Evolutionary conservation across 92 coral and sea anemone genomes (phyloP), one percentile per base, ranked within the genome.

Genomic region (Epizoanthus illoricatus): DNA sequence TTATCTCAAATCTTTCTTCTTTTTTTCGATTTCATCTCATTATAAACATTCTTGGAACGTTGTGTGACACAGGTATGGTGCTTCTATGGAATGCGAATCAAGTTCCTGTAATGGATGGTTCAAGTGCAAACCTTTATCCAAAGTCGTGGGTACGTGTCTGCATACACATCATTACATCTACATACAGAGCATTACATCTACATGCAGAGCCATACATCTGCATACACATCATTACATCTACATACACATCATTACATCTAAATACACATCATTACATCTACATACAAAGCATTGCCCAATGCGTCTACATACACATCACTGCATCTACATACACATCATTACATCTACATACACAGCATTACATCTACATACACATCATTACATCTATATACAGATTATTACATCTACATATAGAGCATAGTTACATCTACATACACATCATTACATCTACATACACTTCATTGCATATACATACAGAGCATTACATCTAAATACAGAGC

Each of bases 61-160:
- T 24, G 9, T 33, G 13, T 36, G 59, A 55, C 13, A 40, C 60
- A 78, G 82, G 42, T 62, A 8, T 20, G 82, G 82, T 7, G 82
- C 82, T 39, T 20, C 63, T 33, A 8, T 60, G 68, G 80, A n/a
- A 75, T 41, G 18, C 68, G 28, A 39, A 42, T 21, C 15, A 63
- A 18, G 49, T 20, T 12, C 40, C 4, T 78, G 82, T 58, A 3
- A 10, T 8, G 82, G 82, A 13, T 78, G 82, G 82, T 78, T 19
- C 43, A 41, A 41, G 19, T 78, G 82, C 71, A 63, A 62, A 54
- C 71, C 82, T 18, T 47, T 78, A 23, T 62, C 82, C 40, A 78
- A 78, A 78, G 60, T n/a, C 7, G 71, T 70, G 5, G 71, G 82
- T 78, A 78, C 42, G 71, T 62, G 71, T 62, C 11, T 18, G 9